Base-by-base conservation (phyloP, 2,797 vertebrate species). In the Thripadectes ignobilis region DNA sequence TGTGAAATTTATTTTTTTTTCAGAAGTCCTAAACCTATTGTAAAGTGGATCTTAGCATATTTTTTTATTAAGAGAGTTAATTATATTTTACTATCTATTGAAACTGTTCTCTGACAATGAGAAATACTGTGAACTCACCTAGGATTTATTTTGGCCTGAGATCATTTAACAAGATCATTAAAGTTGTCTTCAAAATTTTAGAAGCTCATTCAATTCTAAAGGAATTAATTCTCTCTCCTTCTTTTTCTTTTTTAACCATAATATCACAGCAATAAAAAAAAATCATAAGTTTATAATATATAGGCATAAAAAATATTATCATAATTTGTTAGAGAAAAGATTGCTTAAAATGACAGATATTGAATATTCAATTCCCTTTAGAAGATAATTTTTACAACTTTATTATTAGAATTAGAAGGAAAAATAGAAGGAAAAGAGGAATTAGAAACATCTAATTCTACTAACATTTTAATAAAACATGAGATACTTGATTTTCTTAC, bases 131-230 rank as follows among this genome's bases (percentile, higher is more conserved):
- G 73, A 90, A 95, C 29, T 93, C 68, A 67, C 18, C 21, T 89
- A 73, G 58, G 83, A 77, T 82, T 27, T 94, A 49, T 78, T 85
- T 82, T 79, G 48, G 17, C 48, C 8, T 78, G 23, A 82, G 41
- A 73, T 94, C 55, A 39, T 83, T 76, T 83, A 81, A 46, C 16
- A 62, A 88, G n/a, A 59, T 8, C 36, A 66, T 91, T 95, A 89
- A 88, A 87, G 16, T 32, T 89, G 5, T 83, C 41, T 95, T 96
- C 87, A 90, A 96, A 94, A 94, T 75, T 88, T 89, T 75, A 88
- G 77, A 94, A 49, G 24, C 27, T 67, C 48, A 41, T 29, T 95
- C 72, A 62, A 14, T 58, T 92, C 38, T 65, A 61, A 95, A 71
- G 32, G 6, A 86, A 51, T 10, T 59, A 58, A 21, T 43, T 38